Evolutionary conservation across 2,113 vertebrate genomes (phyloP).

Genomic region (Neoarius graeffei): DNA sequence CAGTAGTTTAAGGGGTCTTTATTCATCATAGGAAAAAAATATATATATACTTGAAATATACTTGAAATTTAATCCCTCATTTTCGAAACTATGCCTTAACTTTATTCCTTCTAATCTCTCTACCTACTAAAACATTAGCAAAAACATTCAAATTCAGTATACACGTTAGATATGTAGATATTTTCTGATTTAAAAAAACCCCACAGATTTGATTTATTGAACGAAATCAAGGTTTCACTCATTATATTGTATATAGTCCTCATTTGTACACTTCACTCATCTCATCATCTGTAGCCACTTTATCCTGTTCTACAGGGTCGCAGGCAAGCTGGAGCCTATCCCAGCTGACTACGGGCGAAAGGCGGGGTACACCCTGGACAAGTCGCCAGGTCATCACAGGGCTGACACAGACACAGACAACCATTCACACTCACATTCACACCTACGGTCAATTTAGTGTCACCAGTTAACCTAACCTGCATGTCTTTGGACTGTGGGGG

Average conservation of each 20-base stretch:
- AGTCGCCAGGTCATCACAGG: no score
- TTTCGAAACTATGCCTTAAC: background rate
- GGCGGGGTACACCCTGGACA: no score
- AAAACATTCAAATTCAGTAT: background rate
- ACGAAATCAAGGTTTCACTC: background rate
- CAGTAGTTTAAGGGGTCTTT: background rate
- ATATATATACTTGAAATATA: no score
- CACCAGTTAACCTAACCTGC: no score
- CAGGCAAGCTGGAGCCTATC: no score
- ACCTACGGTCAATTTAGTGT: no score
- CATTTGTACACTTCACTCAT: background rate
- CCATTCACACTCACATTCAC: no score
- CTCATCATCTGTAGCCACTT: no score
- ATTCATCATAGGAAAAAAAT: background rate
- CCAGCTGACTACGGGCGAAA: no score
- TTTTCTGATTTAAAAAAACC: background rate
- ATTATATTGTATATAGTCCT: background rate
- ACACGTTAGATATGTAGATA: background rate
- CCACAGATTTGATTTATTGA: background rate
- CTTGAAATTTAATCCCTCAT: background rate
- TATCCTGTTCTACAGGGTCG: no score
- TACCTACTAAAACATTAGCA: background rate
- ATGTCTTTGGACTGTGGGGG: no score
- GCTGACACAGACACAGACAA: no score
- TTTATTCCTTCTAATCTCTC: background rate